A percentile compares a stretch with the other conserved stretches of the same genome.
Conservation (phyloP, 35 echinoderm and acorn worm species). For the Patiria miniata region DNA sequence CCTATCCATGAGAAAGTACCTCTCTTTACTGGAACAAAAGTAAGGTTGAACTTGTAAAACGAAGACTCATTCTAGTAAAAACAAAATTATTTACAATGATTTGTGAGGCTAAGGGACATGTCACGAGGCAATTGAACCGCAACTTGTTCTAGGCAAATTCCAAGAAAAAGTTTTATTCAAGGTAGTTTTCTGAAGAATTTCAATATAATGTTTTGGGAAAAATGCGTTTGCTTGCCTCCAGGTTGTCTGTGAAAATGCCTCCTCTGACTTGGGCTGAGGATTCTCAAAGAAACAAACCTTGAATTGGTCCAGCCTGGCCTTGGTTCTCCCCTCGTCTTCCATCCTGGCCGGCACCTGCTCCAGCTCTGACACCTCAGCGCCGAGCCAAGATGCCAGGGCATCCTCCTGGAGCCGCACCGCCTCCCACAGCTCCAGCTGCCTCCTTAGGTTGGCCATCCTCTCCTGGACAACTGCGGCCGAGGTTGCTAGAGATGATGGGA, state of each 20-base stretch:
- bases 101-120: background rate
- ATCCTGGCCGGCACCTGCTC: constrained; percentile 39
- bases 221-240: too few species aligned
- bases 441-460: constrained; percentile 43
- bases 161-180: too few species aligned
- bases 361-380: constrained; percentile 34
- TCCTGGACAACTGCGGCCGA: constrained; percentile 32
- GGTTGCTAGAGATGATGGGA: background rate
- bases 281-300: constrained; percentile 24
- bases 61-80: background rate
- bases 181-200: too few species aligned
- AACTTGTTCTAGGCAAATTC: too few species aligned
- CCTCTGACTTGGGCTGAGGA: too few species aligned
- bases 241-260: too few species aligned
- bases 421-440: constrained; percentile 49
- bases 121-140: background rate
- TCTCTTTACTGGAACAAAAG: too few species aligned
- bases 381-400: constrained; percentile 44
- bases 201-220: too few species aligned
- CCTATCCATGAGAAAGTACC: too few species aligned
- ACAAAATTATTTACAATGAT: background rate
- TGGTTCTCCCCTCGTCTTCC: constrained; percentile 48
- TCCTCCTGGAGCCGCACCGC: constrained; percentile 37
- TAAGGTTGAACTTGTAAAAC: too few species aligned
- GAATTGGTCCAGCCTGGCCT: constrained; percentile 57